Evolutionary conservation across 2,113 vertebrate species (phyloP).

Genomic region (Gasterosteus aculeatus): DNA sequence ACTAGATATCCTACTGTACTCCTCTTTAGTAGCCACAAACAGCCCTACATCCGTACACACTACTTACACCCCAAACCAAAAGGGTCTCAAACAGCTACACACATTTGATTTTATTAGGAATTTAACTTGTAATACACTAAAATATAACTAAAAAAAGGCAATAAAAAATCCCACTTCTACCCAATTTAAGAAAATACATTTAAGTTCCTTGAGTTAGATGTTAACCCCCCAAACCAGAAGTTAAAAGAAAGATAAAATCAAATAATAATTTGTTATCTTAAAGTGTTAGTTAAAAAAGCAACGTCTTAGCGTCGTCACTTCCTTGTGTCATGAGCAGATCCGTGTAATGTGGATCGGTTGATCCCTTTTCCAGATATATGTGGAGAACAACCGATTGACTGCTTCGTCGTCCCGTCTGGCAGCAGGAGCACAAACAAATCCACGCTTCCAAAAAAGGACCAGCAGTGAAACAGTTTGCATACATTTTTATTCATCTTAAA

Average conservation of each 20-base stretch:
- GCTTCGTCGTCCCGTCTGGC: neutral
- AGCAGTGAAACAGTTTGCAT: conserved; percentile 67
- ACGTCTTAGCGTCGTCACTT: too few relatives aligned
- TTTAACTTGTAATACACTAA: neutral
- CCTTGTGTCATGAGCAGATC: too few relatives aligned
- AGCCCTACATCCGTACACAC: too few relatives aligned
- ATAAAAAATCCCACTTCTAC: too few relatives aligned
- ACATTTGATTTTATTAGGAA: neutral
- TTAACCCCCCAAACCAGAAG: neutral
- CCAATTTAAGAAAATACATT: neutral
- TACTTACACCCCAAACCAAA: neutral
- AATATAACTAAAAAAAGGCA: neutral
- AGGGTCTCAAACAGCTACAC: neutral
- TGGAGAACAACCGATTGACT: too few relatives aligned
- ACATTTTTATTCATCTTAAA: conserved; percentile 81
- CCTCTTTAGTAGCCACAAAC: neutral
- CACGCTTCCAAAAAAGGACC: neutral
- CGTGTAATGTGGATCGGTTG: too few relatives aligned
- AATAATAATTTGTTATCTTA: too few relatives aligned
- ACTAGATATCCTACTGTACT: neutral
- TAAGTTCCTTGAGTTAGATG: neutral
- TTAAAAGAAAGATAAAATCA: too few relatives aligned
- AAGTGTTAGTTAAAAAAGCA: too few relatives aligned
- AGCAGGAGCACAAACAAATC: neutral
- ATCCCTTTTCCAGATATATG: too few relatives aligned